Conservation (phyloP, 2,797 vertebrate genomes). For the Melanotaenia boesemani region DNA sequence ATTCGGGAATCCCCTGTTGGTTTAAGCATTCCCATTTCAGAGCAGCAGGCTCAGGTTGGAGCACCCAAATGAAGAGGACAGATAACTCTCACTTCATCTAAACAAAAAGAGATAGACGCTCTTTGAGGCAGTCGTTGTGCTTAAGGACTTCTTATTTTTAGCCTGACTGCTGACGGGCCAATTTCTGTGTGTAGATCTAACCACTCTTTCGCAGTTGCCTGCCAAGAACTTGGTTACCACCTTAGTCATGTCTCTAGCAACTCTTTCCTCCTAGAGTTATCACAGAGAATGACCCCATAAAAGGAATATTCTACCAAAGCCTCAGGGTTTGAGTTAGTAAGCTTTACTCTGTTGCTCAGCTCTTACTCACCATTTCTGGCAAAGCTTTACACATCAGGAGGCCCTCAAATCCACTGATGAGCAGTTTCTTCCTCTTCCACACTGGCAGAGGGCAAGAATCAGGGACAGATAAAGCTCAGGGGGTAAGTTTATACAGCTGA, state of each 20-base stretch:
- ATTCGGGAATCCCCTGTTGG: conserved; percentile 76
- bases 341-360: conserved; percentile 67
- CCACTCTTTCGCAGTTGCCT: conserved; percentile 43
- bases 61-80: conserved; percentile 49
- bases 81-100: conserved; percentile 66
- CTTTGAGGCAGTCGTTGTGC: conserved; percentile 53
- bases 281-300: conserved; percentile 71
- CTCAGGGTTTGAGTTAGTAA: conserved; percentile 66
- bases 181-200: conserved; percentile 58
- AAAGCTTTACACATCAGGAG: conserved; percentile 67
- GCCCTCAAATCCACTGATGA: conserved; percentile 64
- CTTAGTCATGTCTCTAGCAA: conserved; percentile 69
- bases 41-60: conserved; percentile 53
- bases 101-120: conserved; percentile 60
- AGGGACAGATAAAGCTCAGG: conserved; percentile 36
- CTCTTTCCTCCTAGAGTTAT: conserved; percentile 43
- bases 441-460: conserved; percentile 44
- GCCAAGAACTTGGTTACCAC: conserved; percentile 62
- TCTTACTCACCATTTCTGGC: conserved; percentile 74
- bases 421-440: conserved; percentile 67
- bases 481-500: conserved; percentile 48
- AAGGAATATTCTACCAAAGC: conserved; percentile 70
- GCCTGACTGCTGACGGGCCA: conserved; percentile 60
- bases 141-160: conserved; percentile 79
- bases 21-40: conserved; percentile 63